Base-by-base conservation (phyloP, 2,797 vertebrate genomes). In the Luscinia megarhynchos region DNA sequence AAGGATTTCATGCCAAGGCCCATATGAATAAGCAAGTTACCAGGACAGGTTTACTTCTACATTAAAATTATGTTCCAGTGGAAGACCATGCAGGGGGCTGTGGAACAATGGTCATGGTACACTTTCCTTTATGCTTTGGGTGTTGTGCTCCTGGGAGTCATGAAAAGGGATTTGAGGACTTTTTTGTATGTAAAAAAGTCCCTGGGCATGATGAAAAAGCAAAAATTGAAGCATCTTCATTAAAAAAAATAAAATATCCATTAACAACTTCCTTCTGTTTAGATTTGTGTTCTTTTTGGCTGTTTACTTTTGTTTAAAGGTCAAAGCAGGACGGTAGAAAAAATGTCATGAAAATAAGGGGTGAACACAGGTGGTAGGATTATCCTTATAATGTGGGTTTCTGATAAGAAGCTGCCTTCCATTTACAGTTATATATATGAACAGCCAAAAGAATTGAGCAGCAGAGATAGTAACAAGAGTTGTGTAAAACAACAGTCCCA, bases 41-140 rank as follows among this genome's bases (percentile, higher is more conserved):
- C 0, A 2, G 48, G 29, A 26, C 11, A 20, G n/a, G 4, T 30
- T 34, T 61, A 3, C 11, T 40, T 64, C 45, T 22, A 12, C 6
- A 1, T 24, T 6, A 34, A 69, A 57, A 38, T 16, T 26, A 18
- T 0, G 2, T 66, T 62, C 55, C 38, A 38, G 41, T 34, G 43
- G 48, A 46, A 57, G 41, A 30, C 10, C 1, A 2, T 5, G 19
- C 24, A 17, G 22, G 41, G 26, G 46, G 46, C 46, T 48, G 13
- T 48, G 23, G 46, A 45, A 8, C 0, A 0, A 10, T 46, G 22
- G 19, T 8, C 24, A 16, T 4, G 29, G 24, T 7, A 18, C 1
- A 1, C n/a, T 45, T 6, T 5, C 15, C 22, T 40, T 8, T 6
- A 4, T 12, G n/a, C 34, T 62, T 46, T 57, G n/a, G 21, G 54